phyloP scores from a whole-genome alignment of 2,113 vertebrate genomes.

The Leucoraja erinaceus region DNA sequence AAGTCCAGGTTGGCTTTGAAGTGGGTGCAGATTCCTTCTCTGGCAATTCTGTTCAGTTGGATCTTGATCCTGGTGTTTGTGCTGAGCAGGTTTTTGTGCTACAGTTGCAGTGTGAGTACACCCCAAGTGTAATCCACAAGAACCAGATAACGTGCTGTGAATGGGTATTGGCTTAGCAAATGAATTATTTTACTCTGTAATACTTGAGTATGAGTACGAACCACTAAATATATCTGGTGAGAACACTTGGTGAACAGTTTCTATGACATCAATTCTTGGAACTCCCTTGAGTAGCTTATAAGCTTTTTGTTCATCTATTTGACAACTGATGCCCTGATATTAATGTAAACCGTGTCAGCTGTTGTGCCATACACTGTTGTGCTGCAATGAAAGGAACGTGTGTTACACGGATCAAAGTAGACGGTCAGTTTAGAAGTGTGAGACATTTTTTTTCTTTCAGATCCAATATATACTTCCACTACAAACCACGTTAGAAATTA shows the following conservation, averaged over 20 bases:
- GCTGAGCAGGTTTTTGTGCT: neutral
- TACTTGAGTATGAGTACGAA: neutral
- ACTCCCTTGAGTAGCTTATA: neutral
- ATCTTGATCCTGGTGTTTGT: neutral
- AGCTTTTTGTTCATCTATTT: constrained; percentile 20
- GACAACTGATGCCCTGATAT: constrained; percentile 13
- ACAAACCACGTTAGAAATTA: too few species aligned
- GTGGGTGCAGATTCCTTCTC: neutral
- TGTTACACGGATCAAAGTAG: neutral
- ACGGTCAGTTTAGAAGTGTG: neutral
- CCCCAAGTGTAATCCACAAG: neutral
- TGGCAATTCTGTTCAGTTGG: neutral
- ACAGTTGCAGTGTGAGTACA: neutral
- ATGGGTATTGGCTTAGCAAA: neutral
- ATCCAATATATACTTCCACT: neutral
- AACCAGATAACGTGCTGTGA: neutral
- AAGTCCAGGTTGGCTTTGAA: neutral
- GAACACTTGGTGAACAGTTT: constrained; percentile 10
- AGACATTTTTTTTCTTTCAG: neutral
- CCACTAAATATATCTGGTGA: neutral
- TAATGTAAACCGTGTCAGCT: neutral
- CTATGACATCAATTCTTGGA: neutral
- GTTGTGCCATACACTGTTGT: neutral
- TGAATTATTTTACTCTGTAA: neutral
- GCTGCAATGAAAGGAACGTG: neutral